These are phyloP conservation scores for Phengaris alcon DNA, from an alignment of 2,888 invertebrate species.

Conservation along the genomic window DNA sequence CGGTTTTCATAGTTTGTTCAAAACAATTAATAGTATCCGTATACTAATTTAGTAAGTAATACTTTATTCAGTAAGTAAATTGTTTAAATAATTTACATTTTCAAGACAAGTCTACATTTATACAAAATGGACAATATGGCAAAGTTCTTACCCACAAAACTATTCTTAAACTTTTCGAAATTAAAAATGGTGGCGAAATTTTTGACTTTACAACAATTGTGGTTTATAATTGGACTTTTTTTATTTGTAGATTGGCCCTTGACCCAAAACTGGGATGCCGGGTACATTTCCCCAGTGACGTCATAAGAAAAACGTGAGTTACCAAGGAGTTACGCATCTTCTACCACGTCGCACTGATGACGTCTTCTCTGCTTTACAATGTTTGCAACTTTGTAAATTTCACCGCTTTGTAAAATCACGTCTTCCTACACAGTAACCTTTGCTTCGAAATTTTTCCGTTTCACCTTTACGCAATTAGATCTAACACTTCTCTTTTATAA, in stretches of 20 bases:
- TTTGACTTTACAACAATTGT: conserved; percentile 27
- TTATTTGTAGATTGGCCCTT: conserved; percentile 80
- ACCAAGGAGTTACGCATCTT: conserved; percentile 45
- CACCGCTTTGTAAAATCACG: conserved; percentile 44
- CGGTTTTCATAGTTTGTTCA: too few species aligned
- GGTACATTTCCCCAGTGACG: conserved; percentile 76
- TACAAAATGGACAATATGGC: background rate
- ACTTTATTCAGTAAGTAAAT: too few species aligned
- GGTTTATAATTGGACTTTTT: conserved; percentile 51
- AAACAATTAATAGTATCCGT: too few species aligned
- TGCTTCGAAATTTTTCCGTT: conserved; percentile 12
- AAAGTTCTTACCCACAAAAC: background rate
- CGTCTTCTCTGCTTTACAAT: conserved; percentile 33
- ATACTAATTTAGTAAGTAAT: too few species aligned
- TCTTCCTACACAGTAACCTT: background rate
- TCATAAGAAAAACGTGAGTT: conserved; percentile 77
- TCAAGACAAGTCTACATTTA: too few species aligned
- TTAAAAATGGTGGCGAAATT: background rate
- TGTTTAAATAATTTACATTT: too few species aligned
- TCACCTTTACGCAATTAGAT: conserved; percentile 2
- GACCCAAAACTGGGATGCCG: conserved; percentile 76
- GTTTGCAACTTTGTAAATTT: conserved; percentile 48
- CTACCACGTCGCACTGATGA: conserved; percentile 46
- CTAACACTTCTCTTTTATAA: conserved; percentile 9
- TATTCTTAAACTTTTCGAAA: background rate